phyloP scores from a whole-genome alignment of 2,797 vertebrate species.

The Thripadectes ignobilis region DNA sequence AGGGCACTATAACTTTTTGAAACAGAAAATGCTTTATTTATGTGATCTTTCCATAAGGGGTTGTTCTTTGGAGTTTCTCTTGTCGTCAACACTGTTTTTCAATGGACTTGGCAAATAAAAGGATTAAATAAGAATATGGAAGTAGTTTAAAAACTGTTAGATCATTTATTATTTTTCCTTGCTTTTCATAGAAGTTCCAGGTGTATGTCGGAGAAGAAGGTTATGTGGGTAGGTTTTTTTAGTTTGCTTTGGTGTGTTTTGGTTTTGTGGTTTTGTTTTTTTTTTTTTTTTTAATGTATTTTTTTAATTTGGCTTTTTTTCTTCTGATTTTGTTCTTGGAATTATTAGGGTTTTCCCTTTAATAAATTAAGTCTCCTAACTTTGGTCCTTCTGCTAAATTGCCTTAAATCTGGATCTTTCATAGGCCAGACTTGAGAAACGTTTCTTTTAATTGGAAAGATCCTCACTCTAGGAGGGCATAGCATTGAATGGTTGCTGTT shows the following conservation, averaged over 20 bases:
- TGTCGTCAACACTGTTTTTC: not conserved
- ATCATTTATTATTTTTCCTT: not conserved
- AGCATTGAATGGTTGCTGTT: not conserved
- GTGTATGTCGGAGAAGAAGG: accelerated
- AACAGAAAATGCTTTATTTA: not conserved
- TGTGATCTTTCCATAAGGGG: not conserved
- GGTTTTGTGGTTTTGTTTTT: not conserved
- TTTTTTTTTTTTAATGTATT: not conserved
- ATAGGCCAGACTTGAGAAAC: not conserved
- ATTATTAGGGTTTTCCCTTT: not conserved
- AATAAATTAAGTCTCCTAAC: not conserved
- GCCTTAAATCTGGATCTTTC: not conserved
- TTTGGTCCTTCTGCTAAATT: not conserved
- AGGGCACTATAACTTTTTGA: not conserved
- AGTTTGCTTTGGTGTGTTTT: accelerated
- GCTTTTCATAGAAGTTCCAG: accelerated
- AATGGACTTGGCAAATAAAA: not conserved
- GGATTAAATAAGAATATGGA: not conserved
- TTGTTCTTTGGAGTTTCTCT: not conserved
- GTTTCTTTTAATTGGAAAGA: not conserved
- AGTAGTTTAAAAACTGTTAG: accelerated
- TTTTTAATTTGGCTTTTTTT: too few species aligned
- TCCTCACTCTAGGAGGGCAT: not conserved
- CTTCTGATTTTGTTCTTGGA: not conserved
- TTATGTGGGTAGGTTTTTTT: accelerated